Base-by-base conservation (phyloP, 2,113 vertebrate species). In the Engystomops pustulosus region DNA sequence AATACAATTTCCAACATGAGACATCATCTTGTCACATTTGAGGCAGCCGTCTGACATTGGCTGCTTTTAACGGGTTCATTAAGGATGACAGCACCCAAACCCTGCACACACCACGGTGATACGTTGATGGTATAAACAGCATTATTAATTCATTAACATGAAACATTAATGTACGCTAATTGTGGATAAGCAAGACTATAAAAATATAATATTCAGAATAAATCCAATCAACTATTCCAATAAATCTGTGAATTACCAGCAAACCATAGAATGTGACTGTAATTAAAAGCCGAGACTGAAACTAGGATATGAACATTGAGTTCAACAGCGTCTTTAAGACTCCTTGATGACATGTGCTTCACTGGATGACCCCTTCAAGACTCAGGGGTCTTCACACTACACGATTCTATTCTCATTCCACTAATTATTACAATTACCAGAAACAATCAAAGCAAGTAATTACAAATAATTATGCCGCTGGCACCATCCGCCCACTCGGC, bases 401-500 rank as follows among this genome's bases (percentile, higher is more conserved):
- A 55, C 2, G 23, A 65, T 17, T 49, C 34, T 67, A 6, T 67
- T n/a, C 78, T 47, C 60, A 45, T 44, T 30, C 78, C 17, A 1
- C 58, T 80, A 49, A 80, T 67, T 80, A 80, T 67, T 67, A 80
- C 34, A 62, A 79, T 67, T 80, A 34, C n/a, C 15, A n/a, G 38
- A 41, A 67, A 79, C 41, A 79, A 79, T 79, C 76, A 79, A 20
- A n/a, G 25, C 53, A n/a, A 30, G 58, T 17, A 18, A 65, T 47
- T 62, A 14, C 36, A 27, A 45, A 17, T 67, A 65, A 79, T 62
- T 79, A 32, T 25, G 1, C 58, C 7, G 23, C 38, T 55, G 3
- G 2, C 6, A 2, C 36, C 76, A 47, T 23, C 6, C 58, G 27
- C 77, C 55, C 25, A 65, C 78, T 67, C 41, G n/a, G 15, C 60